Evolutionary conservation across 2,113 vertebrate species (phyloP), one percentile per base, ranked within the genome.

Genomic region (Alaudala cheleensis): DNA sequence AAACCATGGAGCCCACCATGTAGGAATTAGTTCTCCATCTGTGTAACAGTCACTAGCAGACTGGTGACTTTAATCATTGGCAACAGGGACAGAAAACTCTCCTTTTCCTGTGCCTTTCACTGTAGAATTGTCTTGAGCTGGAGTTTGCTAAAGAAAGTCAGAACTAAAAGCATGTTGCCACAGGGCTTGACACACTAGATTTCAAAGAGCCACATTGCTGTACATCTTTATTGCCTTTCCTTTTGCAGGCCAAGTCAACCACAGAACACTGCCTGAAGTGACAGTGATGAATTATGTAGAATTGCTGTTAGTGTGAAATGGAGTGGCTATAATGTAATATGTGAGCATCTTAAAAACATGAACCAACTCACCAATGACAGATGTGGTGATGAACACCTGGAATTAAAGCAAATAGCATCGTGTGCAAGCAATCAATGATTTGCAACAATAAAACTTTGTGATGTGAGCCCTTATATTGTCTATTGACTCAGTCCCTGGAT

Each of bases 281-380:
- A 90, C 90, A 96, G 54, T 90, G 94, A 98, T 96, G 90, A 96
- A 95, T 95, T 92, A 85, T 69, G 64, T 76, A 70, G 45, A 60
- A 92, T 92, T 96, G 73, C 86, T 96, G 31, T 86, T 95, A 89
- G 51, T 77, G 95, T 94, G 94, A 97, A 98, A 97, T 94, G 78
- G 85, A 94, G 74, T 96, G 88, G 64, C 81, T 95, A 49, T 88
- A 97, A 95, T 88, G 71, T 95, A 94, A 97, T 95, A 96, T 97
- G 92, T 83, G 95, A 95, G 78, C 37, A 79, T 91, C 91, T 97
- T 92, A 86, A 95, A 96, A 96, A 90, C 88, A 92, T 86, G 93
- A 96, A 49, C 87, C 76, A 94, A 93, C 95, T 96, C 91, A 53
- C 50, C 69, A 76, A 18, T 88, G 95, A 95, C 88, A 88, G 57